Evolutionary conservation across 2,888 invertebrate species (phyloP).

Genomic region (Patella ulyssiponensis): DNA sequence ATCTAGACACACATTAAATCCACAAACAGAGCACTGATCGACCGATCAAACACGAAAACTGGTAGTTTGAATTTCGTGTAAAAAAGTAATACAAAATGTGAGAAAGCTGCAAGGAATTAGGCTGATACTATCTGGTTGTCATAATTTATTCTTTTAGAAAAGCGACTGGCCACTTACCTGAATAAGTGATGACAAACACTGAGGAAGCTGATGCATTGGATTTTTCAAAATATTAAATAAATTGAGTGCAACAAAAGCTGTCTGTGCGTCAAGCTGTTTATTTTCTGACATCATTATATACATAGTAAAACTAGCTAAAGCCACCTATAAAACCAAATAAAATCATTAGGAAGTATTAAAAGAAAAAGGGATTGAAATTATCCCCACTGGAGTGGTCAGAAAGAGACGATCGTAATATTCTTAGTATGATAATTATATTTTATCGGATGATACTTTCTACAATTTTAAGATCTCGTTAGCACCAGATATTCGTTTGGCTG

Average conservation of each 20-base stretch:
- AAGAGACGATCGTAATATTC: too few species aligned
- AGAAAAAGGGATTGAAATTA: too few species aligned
- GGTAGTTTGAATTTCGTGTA: not conserved
- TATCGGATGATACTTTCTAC: too few species aligned
- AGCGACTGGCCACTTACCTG: constrained; percentile 78
- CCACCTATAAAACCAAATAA: constrained; percentile 50
- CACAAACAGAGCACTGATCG: too few species aligned
- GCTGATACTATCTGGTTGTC: not conserved
- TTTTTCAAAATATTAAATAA: constrained; percentile 96
- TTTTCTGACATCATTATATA: constrained; percentile 83
- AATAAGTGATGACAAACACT: constrained; percentile 80
- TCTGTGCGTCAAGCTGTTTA: constrained; percentile 87
- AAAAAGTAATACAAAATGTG: not conserved
- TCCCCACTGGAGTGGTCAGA: too few species aligned
- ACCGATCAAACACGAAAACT: not conserved
- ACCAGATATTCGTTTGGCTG: too few species aligned
- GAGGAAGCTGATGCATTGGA: constrained; percentile 94
- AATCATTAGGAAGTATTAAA: not conserved
- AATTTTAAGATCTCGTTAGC: too few species aligned
- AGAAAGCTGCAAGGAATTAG: not conserved
- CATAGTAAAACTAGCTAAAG: constrained; percentile 56
- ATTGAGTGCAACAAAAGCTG: constrained; percentile 94
- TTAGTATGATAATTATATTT: too few species aligned
- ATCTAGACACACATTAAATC: too few species aligned
- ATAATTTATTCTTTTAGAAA: too few species aligned